Conservation (phyloP, 2,113 vertebrate species). For the Actenoides lindsayi region DNA sequence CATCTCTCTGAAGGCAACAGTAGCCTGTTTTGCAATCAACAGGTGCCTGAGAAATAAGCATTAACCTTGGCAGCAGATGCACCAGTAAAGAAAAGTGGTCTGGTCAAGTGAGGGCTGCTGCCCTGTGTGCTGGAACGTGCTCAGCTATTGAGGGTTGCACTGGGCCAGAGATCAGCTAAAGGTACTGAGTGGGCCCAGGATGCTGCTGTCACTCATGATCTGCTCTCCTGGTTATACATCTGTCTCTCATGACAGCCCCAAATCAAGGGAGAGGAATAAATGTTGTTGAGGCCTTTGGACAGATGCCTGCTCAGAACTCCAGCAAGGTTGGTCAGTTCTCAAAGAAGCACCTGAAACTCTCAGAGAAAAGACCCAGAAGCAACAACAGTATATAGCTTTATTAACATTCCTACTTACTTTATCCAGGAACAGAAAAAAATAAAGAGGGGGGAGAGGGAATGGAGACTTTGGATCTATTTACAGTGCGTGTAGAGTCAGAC, state of each 20-base stretch:
- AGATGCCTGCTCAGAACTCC: neutral
- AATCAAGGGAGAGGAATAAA: neutral
- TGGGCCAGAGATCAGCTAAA: accelerated
- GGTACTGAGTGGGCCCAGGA: neutral
- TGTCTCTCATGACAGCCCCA: accelerated
- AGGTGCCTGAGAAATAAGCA: neutral
- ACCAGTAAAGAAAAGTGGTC: accelerated
- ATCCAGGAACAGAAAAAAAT: neutral
- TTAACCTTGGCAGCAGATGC: neutral
- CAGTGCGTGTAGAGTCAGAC: neutral
- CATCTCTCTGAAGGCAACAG: neutral
- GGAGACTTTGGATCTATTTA: neutral
- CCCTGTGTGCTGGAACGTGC: accelerated
- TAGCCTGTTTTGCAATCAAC: neutral
- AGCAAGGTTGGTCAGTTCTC: neutral
- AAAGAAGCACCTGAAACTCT: neutral
- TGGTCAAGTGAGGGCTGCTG: accelerated
- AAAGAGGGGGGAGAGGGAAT: accelerated
- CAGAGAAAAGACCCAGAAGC: neutral
- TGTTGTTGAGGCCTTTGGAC: accelerated
- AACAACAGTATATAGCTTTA: neutral
- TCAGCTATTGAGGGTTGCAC: accelerated
- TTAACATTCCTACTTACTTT: neutral
- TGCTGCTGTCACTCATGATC: accelerated
- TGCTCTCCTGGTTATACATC: accelerated